These are phyloP conservation scores for Chelonoidis abingdonii DNA, from an alignment of 2,113 vertebrate genomes.

Conservation along the genomic window DNA sequence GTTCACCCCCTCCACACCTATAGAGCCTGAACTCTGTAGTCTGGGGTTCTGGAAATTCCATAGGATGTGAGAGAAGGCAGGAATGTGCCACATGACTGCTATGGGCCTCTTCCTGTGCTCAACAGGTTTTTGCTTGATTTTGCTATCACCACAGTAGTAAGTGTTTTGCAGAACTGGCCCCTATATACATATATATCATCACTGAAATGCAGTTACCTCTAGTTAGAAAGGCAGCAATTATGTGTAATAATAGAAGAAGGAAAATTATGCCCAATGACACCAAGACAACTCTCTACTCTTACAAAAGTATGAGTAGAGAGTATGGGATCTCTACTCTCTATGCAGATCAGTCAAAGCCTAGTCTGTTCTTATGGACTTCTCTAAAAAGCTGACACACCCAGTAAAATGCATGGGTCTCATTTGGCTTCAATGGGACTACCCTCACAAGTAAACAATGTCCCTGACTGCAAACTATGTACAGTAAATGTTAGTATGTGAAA, in stretches of 20 bases:
- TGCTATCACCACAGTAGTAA: neutral
- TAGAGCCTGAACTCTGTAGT: neutral
- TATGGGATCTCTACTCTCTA: neutral
- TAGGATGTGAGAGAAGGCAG: neutral
- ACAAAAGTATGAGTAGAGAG: too few species aligned
- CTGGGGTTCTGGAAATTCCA: accelerated
- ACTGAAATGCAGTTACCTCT: neutral
- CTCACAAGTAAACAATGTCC: neutral
- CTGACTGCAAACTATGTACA: neutral
- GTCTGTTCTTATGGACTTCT: neutral
- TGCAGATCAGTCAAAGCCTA: neutral
- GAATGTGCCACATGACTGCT: neutral
- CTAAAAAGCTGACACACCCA: neutral
- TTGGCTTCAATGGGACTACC: neutral
- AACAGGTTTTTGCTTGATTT: neutral
- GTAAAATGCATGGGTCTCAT: neutral
- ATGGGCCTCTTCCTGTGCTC: too few species aligned
- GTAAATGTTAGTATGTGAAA: neutral
- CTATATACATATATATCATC: too few species aligned
- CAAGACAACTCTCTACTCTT: neutral
- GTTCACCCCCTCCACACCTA: neutral
- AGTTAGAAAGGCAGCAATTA: neutral
- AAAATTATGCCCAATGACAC: neutral
- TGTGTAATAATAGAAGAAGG: neutral
- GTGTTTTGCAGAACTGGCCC: neutral